Evolutionary conservation across 2,113 vertebrate genomes (phyloP), one percentile per base, ranked within the genome.

Genomic region (Dasyornis broadbenti): DNA sequence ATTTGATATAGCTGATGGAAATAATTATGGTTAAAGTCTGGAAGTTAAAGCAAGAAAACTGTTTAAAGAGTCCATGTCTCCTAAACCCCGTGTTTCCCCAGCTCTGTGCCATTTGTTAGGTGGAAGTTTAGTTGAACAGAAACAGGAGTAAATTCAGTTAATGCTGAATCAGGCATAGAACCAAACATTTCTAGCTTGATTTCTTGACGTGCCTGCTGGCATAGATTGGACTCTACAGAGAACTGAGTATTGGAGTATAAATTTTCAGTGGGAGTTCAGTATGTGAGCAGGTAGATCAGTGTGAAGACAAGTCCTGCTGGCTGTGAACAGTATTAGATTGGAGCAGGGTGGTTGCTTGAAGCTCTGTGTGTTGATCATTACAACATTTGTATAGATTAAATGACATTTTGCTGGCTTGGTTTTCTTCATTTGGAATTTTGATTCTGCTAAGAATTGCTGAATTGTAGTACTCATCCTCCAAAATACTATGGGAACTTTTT

Each of bases 401-500:
- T 23, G 22, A 35, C 20, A 8, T 63, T 40, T 45, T 69, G 18
- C 39, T 78, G 30, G 13, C 52, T 42, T 77, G 10, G 4, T 16
- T 83, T 83, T 83, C 84, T 92, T 52, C 14, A 9, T 71, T 83
- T 66, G 33, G 42, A 64, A 39, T 75, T 89, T 33, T 73, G 35
- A 30, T 82, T 63, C 42, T 71, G 47, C 21, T 27, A 40, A 73
- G 64, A 86, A 61, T 54, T 69, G 12, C 68, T 37, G 57, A 72
- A 37, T 42, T 2, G 0, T 44, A 10, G 13, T 27, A 23, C 5
- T 82, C 1, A 1, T 13, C 54, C 60, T 57, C 31, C 53, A 54
- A 56, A 92, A 30, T 45, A 13, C 23, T 20, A 0, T 56, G 30
- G 37, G 26, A 82, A 18, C 26, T n/a, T 40, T 33, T 52, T 75